A percentile compares a stretch with the other conserved stretches of the same genome.
These are phyloP conservation scores for Plumapathes pennacea DNA, from an alignment of 92 coral and sea anemone species.

Conservation along the genomic window DNA sequence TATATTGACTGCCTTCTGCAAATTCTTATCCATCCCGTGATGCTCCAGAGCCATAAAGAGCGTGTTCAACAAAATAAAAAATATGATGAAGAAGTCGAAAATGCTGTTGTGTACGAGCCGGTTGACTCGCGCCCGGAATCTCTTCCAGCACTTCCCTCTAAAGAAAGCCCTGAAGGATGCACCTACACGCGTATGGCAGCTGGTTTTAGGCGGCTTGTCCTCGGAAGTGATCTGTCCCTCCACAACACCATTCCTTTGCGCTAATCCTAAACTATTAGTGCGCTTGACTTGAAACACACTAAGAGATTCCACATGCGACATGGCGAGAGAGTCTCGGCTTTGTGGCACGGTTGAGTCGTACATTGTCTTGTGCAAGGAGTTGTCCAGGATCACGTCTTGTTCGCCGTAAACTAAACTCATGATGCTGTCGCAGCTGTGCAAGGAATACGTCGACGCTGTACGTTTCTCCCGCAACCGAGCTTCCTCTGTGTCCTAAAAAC, in stretches of 20 bases:
- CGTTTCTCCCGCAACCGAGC: constrained; percentile 28
- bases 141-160: constrained; percentile 9
- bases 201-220: background rate
- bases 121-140: constrained; percentile 27
- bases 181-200: background rate
- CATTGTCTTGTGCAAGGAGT: constrained; percentile 37
- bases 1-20: constrained; percentile 52
- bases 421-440: constrained; percentile 59
- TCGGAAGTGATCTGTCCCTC: background rate
- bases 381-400: constrained; percentile 41
- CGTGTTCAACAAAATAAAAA: constrained; percentile 83
- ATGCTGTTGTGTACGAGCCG: constrained; percentile 49
- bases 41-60: constrained; percentile 85
- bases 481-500: too few relatives aligned
- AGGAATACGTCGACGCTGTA: constrained; percentile 45
- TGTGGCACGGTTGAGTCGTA: constrained; percentile 50
- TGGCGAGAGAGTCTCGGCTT: constrained; percentile 39
- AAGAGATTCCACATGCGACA: constrained; percentile 41
- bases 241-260: background rate
- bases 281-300: constrained; percentile 64
- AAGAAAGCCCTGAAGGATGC: background rate
- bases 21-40: constrained; percentile 69
- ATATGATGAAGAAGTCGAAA: constrained; percentile 71
- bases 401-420: constrained; percentile 69
- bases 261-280: too few relatives aligned